A percentile compares a stretch with the other conserved stretches of the same genome.
These are phyloP conservation scores for Turritopsis dohrnii DNA, from an alignment of 30 jellyfish, hydroid and myxozoan species.

Conservation along the genomic window DNA sequence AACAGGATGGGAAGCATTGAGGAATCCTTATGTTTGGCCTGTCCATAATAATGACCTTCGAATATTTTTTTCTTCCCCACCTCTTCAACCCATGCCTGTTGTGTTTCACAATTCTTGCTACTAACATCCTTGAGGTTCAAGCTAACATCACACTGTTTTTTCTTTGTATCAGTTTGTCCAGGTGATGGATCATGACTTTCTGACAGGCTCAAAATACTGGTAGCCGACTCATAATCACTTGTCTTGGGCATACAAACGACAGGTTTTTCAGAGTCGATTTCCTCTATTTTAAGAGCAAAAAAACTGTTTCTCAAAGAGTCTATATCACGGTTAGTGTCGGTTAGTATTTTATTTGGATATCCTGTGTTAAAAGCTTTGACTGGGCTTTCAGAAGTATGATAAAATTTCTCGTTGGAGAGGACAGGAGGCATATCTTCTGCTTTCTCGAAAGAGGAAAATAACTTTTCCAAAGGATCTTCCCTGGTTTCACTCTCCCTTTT, in stretches of 20 bases:
- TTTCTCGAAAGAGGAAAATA: background rate
- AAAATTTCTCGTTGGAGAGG: background rate
- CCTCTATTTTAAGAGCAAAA: background rate
- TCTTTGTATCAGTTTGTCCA: background rate
- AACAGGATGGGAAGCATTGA: constrained; percentile 71
- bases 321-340: background rate
- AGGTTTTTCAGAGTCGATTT: background rate
- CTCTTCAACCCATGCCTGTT: background rate
- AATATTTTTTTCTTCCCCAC: constrained; percentile 16
- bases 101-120: background rate
- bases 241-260: background rate
- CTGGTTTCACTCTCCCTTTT: background rate
- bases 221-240: background rate
- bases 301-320: background rate
- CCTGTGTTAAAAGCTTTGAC: background rate
- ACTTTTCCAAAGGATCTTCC: background rate
- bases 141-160: background rate
- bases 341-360: background rate
- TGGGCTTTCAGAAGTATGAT: background rate
- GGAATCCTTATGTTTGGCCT: constrained; percentile 76
- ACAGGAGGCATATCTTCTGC: background rate
- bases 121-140: background rate
- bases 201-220: background rate
- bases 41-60: constrained; percentile 81
- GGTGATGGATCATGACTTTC: background rate